Percentiles rank a stretch among this genome's conserved stretches.
phyloP scores from a whole-genome alignment of 2,888 invertebrate species.

The Prenolepis imparis region DNA sequence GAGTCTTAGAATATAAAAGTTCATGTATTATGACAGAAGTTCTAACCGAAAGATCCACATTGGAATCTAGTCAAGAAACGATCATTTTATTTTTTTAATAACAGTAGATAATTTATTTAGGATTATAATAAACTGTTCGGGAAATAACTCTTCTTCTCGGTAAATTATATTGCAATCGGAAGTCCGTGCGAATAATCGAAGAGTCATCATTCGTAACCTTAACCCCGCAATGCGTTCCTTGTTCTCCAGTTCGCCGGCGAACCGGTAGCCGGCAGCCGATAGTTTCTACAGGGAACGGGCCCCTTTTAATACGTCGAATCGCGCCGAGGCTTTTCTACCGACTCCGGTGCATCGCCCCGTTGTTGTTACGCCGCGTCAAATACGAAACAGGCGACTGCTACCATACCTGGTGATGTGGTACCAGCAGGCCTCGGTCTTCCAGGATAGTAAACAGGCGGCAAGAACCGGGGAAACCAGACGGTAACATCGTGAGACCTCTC shows the following conservation, averaged over 20 bases:
- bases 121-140: too few relatives aligned
- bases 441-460: conserved; percentile 81
- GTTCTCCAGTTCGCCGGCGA: conserved; percentile 47
- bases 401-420: conserved; percentile 79
- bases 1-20: not conserved
- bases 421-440: conserved; percentile 73
- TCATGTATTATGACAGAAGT: too few relatives aligned
- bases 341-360: conserved; percentile 80
- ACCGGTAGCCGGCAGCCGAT: conserved; percentile 59
- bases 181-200: conserved; percentile 38
- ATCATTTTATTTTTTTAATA: not conserved
- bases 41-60: not conserved
- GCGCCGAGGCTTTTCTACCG: conserved; percentile 50
- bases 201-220: conserved; percentile 35
- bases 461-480: conserved; percentile 85
- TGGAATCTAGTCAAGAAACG: not conserved
- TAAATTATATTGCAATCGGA: not conserved
- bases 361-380: conserved; percentile 76
- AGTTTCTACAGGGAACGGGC: conserved; percentile 39
- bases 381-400: conserved; percentile 79
- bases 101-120: conserved; percentile 20
- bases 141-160: too few relatives aligned
- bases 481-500: conserved; percentile 59
- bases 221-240: conserved; percentile 53
- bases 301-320: conserved; percentile 59